Evolutionary conservation across 2,888 invertebrate genomes (phyloP).

Genomic region (Julus scandinavius): DNA sequence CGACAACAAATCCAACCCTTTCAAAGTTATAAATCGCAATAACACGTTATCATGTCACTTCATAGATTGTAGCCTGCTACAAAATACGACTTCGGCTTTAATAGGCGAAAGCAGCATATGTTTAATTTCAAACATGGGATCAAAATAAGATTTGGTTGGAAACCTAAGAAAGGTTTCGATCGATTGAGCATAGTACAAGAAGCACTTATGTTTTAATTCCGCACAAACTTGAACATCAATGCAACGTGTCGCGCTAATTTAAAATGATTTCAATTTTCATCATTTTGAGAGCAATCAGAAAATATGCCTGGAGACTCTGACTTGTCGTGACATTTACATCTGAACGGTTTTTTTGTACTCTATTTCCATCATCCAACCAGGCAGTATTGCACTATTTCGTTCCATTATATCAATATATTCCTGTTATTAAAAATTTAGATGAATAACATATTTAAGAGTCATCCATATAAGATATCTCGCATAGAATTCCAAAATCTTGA

Average conservation of each 20-base stretch:
- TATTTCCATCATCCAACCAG: too few relatives aligned
- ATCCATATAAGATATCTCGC: too few relatives aligned
- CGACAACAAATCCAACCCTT: too few relatives aligned
- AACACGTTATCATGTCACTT: too few relatives aligned
- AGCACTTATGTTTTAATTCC: neutral
- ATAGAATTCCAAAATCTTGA: too few relatives aligned
- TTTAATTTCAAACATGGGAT: neutral
- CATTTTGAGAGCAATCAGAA: neutral
- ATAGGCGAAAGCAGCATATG: neutral
- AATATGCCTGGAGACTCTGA: neutral
- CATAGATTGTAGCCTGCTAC: neutral
- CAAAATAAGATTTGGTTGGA: neutral
- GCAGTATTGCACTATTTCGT: too few relatives aligned
- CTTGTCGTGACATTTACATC: too few relatives aligned
- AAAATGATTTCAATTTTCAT: slow-evolving; percentile 23
- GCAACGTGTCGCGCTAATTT: slow-evolving; percentile 36
- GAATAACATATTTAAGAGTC: too few relatives aligned
- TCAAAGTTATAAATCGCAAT: neutral
- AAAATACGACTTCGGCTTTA: neutral
- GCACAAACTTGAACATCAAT: neutral
- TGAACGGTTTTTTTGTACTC: too few relatives aligned
- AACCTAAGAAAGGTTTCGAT: neutral
- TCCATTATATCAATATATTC: too few relatives aligned
- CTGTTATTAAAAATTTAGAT: too few relatives aligned
- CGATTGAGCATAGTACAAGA: neutral